A percentile compares a stretch with the other conserved stretches of the same genome.
Evolutionary conservation across 2,113 vertebrate species (phyloP).

Genomic region (Dryoscopus gambensis): DNA sequence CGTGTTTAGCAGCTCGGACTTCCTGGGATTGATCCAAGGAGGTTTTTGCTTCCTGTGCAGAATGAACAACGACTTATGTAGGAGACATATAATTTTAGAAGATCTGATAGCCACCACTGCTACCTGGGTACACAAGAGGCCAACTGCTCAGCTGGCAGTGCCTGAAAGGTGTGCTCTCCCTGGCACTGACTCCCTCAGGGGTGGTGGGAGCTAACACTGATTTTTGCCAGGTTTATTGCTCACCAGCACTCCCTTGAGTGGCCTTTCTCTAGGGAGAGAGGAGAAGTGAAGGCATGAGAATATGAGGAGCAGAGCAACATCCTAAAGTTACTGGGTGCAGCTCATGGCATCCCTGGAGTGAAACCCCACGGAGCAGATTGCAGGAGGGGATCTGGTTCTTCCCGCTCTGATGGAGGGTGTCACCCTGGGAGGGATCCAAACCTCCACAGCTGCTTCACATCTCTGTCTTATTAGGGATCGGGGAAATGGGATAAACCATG

Average conservation of each 20-base stretch:
- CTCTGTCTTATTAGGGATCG: background rate
- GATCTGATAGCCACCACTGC: background rate
- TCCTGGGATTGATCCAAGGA: background rate
- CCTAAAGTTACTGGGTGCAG: background rate
- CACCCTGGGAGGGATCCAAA: constrained; percentile 1
- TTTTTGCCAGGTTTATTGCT: background rate
- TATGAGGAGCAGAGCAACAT: background rate
- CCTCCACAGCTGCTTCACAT: constrained; percentile 9
- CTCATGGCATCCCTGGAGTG: fast-evolving
- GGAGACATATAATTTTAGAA: background rate
- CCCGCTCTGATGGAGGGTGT: background rate
- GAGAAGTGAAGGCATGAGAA: background rate
- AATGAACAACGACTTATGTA: background rate
- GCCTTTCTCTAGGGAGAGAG: background rate
- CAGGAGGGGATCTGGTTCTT: background rate
- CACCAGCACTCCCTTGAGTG: background rate
- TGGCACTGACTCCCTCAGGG: background rate
- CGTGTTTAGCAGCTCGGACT: background rate
- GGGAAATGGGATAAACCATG: constrained; percentile 13
- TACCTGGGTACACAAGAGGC: background rate
- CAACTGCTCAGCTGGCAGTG: background rate
- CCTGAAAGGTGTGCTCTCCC: background rate
- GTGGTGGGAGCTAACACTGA: background rate
- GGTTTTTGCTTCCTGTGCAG: background rate
- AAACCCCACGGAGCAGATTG: background rate